Evolutionary conservation across 2,113 vertebrate species (phyloP).

Genomic region (Pachyramphus minor): DNA sequence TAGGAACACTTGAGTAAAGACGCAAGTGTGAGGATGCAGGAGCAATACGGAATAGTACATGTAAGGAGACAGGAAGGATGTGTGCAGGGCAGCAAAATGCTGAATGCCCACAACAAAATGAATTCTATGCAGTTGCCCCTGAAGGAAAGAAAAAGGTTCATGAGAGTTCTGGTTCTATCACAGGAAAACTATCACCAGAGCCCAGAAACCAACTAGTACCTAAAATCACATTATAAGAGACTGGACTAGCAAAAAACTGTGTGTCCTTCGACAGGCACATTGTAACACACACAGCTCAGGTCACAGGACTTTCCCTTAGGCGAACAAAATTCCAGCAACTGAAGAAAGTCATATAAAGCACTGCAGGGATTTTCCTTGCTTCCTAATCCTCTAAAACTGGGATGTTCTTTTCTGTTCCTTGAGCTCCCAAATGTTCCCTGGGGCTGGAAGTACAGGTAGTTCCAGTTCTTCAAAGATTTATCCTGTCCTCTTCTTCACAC

Average conservation of each 20-base stretch:
- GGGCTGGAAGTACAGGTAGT: background rate
- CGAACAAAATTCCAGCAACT: background rate
- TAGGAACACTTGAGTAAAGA: background rate
- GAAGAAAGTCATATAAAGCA: background rate
- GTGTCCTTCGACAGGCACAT: rapidly evolving
- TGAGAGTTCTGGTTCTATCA: background rate
- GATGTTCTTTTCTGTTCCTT: background rate
- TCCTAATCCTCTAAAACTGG: background rate
- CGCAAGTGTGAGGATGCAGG: background rate
- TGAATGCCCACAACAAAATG: background rate
- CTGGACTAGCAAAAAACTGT: background rate
- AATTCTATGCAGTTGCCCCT: background rate
- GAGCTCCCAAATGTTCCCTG: background rate
- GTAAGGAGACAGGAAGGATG: background rate
- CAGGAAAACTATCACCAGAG: background rate
- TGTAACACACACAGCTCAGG: background rate
- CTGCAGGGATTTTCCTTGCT: background rate
- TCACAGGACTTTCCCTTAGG: background rate
- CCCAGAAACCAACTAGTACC: background rate
- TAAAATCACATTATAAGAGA: background rate
- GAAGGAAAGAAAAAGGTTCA: background rate
- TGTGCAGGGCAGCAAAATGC: background rate
- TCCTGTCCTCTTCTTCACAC: background rate
- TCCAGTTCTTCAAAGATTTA: background rate
- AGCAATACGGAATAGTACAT: background rate